phyloP scores from a whole-genome alignment of 2,113 vertebrate genomes.

The Triplophysa rosa region DNA sequence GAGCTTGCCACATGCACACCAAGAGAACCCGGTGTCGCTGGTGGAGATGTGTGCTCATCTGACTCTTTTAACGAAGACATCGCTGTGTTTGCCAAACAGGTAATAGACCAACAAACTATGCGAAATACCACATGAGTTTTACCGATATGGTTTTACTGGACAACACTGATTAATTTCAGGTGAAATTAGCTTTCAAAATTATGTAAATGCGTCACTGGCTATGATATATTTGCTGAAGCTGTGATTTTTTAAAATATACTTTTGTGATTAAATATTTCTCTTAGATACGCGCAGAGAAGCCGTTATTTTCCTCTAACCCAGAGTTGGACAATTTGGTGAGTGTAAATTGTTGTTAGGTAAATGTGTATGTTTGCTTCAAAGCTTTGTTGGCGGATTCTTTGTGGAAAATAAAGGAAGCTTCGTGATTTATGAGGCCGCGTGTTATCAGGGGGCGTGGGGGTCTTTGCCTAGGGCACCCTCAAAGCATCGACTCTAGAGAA shows the following conservation, averaged over 20 bases:
- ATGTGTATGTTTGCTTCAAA: not conserved
- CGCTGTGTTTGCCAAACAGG: slow-evolving; percentile 95
- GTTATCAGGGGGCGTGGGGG: slow-evolving; percentile 38
- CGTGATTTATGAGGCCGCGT: slow-evolving; percentile 44
- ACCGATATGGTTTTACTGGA: no score
- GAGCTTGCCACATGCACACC: slow-evolving; percentile 97
- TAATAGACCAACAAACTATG: slow-evolving; percentile 40
- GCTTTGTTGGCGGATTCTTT: slow-evolving; percentile 1
- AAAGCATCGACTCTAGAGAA: slow-evolving; percentile 41
- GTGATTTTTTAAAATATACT: not conserved
- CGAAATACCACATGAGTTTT: no score
- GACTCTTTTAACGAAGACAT: slow-evolving; percentile 98
- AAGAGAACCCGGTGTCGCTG: slow-evolving; percentile 90
- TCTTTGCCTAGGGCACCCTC: slow-evolving; percentile 44
- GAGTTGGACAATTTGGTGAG: slow-evolving; percentile 95
- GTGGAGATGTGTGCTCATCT: slow-evolving; percentile 94
- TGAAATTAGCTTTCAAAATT: no score
- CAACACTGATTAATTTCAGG: not conserved
- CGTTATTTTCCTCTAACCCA: slow-evolving; percentile 90
- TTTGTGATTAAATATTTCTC: not conserved
- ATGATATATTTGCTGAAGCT: not conserved
- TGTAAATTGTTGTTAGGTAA: not conserved
- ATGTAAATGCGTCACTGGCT: no score
- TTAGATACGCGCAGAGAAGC: slow-evolving; percentile 90
- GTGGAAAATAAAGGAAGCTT: slow-evolving; percentile 13